Conservation (phyloP, 2,113 vertebrate species). For the Pseudorectes ferrugineus region DNA sequence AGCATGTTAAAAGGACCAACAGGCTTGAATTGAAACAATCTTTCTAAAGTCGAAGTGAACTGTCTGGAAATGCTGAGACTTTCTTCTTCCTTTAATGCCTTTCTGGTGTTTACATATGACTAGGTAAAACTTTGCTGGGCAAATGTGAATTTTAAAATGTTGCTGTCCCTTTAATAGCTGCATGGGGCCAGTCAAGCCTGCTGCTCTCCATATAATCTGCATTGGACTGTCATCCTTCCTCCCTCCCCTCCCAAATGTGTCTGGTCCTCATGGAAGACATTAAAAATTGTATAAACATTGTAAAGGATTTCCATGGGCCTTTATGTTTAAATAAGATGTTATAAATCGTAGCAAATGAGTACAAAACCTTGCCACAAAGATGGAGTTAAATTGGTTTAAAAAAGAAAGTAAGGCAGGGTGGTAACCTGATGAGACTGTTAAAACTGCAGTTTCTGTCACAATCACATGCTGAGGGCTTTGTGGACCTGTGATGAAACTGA, state of each 20-base stretch:
- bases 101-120: background rate
- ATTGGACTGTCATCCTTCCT: background rate
- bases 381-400: background rate
- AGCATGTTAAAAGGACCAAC: background rate
- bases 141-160: background rate
- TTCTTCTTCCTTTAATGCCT: background rate
- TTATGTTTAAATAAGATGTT: background rate
- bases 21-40: background rate
- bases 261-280: constrained; percentile 15
- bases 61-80: background rate
- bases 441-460: background rate
- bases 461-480: background rate
- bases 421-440: background rate
- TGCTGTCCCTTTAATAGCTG: background rate
- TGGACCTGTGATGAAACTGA: background rate
- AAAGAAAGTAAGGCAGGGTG: background rate
- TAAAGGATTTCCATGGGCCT: background rate
- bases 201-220: background rate
- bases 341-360: background rate
- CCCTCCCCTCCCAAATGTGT: background rate
- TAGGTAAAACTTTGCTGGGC: background rate
- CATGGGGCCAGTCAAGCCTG: background rate
- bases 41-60: background rate
- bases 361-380: background rate
- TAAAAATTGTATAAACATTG: background rate